Base-by-base conservation (phyloP, 2,888 invertebrate species). In the Ernsta delagoae region DNA sequence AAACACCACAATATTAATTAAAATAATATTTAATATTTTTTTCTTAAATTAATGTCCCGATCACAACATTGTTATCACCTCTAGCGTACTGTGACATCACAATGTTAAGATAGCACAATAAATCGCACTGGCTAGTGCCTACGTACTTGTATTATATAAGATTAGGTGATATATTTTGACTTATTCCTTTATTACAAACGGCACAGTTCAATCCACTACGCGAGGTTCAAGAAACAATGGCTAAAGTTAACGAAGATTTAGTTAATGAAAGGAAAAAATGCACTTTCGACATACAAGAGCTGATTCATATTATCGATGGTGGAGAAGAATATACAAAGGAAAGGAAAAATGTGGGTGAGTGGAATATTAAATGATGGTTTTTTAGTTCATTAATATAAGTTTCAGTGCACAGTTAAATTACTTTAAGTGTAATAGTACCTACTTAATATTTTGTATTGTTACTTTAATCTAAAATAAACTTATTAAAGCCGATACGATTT, bases 221-320 rank as follows among this genome's bases (percentile, higher is more conserved):
- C 34, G 34, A 50, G 50, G 9, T 53, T 53, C 9, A 41, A 85
- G 84, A 56, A 83, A 73, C 76, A 43, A 75, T 73, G 16, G 59
- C 39, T 3, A 79, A 78, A 65, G 83, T 96, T 5, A 96, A 96
- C 82, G 92, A 94, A 56, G 97, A 97, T 85, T 87, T 97, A 65
- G 85, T 93, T 70, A 94, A 90, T 73, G 97, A 97, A 86, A 94
- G 97, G 65, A 88, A 94, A 66, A 95, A 94, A 74, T 96, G 97
- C 75, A 95, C 95, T 5, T 97, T 97, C 80, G 88, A 96, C 82
- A 86, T 95, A 0, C 80, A 91, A 67, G 98, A 98, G 86, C 89
- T 98, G 75, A 96, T 96, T 0, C 86, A 96, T 77, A 93, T 97
- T 72, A 90, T 97, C 74, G 96, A 97, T 85, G 97, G 97, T 3